A percentile compares a stretch with the other conserved stretches of the same genome.
Conservation (phyloP, 2,888 invertebrate species). For the Agrilus cyanescens region DNA sequence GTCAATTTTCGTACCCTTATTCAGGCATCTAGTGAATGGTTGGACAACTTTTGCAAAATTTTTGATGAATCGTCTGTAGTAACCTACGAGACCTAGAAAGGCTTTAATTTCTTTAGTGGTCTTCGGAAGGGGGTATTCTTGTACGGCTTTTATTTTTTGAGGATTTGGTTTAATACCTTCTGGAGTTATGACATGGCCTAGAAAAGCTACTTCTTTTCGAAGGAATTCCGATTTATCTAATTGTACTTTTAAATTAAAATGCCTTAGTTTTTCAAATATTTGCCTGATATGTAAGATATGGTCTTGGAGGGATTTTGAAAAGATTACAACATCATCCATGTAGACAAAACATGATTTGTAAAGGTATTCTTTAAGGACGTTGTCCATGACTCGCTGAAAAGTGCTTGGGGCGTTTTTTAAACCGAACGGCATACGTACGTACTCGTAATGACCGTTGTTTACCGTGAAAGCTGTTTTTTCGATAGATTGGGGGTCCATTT, state of each 20-base stretch:
- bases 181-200: conserved; percentile 9
- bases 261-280: conserved; percentile 13
- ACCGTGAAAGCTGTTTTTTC: conserved; percentile 21
- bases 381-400: conserved; percentile 20
- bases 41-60: conserved; percentile 8
- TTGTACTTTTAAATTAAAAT: conserved; percentile 15
- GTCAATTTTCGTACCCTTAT: conserved; percentile 9
- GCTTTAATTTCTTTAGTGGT: conserved; percentile 7
- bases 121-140: conserved; percentile 6
- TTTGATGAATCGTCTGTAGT: conserved; percentile 5
- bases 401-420: conserved; percentile 19
- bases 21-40: conserved; percentile 7
- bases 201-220: conserved; percentile 4
- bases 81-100: conserved; percentile 7
- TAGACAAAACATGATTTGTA: conserved; percentile 15
- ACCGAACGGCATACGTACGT: too few relatives aligned
- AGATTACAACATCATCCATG: conserved; percentile 17
- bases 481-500: too few relatives aligned
- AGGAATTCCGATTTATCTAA: conserved; percentile 6
- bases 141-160: conserved; percentile 2
- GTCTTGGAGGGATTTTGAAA: conserved; percentile 14
- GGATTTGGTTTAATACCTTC: conserved; percentile 15
- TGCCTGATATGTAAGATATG: conserved; percentile 11
- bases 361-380: conserved; percentile 13
- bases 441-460: conserved; percentile 16